Evolutionary conservation across 2,797 vertebrate genomes (phyloP).

Genomic region (Notolepis coatsorum): DNA sequence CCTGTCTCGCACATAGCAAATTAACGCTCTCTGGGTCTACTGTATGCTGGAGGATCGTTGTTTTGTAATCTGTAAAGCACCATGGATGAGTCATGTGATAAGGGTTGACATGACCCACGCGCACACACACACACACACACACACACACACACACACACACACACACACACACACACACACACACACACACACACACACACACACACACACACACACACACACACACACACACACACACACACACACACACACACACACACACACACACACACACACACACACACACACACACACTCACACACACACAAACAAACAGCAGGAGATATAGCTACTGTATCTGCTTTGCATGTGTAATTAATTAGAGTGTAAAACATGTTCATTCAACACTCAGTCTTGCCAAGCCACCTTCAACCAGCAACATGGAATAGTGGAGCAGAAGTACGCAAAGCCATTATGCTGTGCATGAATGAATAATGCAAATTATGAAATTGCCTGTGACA

Average conservation of each 20-base stretch:
- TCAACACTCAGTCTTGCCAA: not conserved
- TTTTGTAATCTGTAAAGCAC: conserved; percentile 55
- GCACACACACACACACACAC: too few species aligned
- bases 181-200: too few species aligned
- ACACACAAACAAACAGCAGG: not conserved
- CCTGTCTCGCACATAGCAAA: conserved; percentile 22
- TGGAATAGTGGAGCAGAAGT: conserved; percentile 23
- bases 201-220: too few species aligned
- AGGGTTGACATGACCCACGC: too few species aligned
- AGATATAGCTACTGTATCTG: too few species aligned
- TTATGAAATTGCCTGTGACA: conserved; percentile 33
- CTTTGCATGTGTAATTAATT: not conserved
- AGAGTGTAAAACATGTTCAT: too few species aligned
- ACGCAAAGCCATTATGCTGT: conserved; percentile 32
- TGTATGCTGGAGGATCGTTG: conserved; percentile 57
- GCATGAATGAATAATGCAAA: conserved; percentile 43
- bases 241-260: too few species aligned
- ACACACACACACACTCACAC: too few species aligned
- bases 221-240: too few species aligned
- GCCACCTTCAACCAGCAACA: not conserved
- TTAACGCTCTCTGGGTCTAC: conserved; percentile 37
- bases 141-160: too few species aligned
- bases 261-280: too few species aligned
- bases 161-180: too few species aligned
- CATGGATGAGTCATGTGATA: not conserved